phyloP scores from a whole-genome alignment of 2,888 invertebrate species.

The Colletes collaris region DNA sequence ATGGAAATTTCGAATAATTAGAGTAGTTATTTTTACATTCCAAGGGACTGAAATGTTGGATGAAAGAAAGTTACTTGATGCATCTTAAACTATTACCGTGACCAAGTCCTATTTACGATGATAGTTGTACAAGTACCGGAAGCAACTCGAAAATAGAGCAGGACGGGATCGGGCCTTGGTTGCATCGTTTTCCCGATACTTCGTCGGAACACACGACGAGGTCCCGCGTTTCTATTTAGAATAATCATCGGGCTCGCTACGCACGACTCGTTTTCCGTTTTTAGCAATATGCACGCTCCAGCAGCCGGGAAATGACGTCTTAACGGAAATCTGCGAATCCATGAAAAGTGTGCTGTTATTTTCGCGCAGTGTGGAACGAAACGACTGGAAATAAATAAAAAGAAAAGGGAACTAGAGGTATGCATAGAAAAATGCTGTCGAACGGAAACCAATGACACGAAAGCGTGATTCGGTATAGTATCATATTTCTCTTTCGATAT shows the following conservation, averaged over 20 bases:
- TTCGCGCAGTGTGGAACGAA: neutral
- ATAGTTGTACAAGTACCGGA: neutral
- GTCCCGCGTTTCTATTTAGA: constrained; percentile 10
- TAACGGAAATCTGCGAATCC: constrained; percentile 6
- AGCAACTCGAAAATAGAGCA: constrained; percentile 1
- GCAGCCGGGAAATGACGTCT: neutral
- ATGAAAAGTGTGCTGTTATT: neutral
- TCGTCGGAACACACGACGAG: neutral
- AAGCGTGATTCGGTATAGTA: neutral
- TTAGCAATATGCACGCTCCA: neutral
- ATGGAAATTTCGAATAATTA: no score
- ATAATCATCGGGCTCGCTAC: constrained; percentile 18
- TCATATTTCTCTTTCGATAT: neutral
- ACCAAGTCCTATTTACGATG: neutral
- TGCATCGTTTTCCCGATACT: constrained; percentile 13
- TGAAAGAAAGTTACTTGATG: no score
- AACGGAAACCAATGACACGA: neutral
- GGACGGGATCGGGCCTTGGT: neutral
- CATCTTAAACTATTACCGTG: neutral
- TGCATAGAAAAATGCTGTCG: no score
- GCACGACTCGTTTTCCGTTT: constrained; percentile 1
- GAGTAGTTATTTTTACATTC: no score
- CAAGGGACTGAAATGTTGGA: no score
- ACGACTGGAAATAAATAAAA: constrained; percentile 9
- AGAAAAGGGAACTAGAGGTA: no score